phyloP scores from a whole-genome alignment of 1,140 invertebrate genomes.

The Drosophila tani region DNA sequence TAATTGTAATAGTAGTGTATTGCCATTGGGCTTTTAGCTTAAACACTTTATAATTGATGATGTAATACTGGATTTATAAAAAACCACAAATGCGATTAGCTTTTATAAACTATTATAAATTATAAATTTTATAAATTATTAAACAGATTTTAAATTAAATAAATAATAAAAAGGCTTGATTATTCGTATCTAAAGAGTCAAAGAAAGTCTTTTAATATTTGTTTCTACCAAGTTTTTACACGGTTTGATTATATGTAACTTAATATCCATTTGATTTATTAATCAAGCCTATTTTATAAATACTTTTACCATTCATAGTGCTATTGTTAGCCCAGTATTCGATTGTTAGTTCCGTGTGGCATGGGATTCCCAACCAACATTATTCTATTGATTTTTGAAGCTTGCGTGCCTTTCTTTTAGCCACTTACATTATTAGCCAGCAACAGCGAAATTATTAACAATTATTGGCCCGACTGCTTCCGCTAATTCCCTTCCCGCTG shows the following conservation, averaged over 20 bases:
- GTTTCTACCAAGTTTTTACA: too few species aligned
- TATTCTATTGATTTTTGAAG: conserved; percentile 15
- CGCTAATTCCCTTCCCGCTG: conserved; percentile 5
- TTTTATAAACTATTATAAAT: too few species aligned
- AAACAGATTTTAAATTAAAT: not conserved
- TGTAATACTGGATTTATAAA: not conserved
- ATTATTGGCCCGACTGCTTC: conserved; percentile 49
- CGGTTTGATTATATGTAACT: too few species aligned
- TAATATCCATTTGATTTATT: not conserved
- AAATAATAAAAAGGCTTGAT: not conserved
- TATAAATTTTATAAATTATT: too few species aligned
- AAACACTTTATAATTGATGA: not conserved
- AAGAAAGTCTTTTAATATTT: not conserved
- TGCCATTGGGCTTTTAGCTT: too few species aligned
- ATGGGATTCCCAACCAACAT: not conserved
- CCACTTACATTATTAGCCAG: conserved; percentile 14
- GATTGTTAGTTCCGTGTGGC: not conserved
- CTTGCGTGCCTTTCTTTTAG: conserved; percentile 17
- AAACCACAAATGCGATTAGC: too few species aligned
- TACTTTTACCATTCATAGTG: not conserved
- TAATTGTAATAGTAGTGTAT: too few species aligned
- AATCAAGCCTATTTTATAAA: not conserved
- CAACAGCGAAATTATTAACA: conserved; percentile 48
- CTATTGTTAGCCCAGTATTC: not conserved
- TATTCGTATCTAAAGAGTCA: not conserved